Evolutionary conservation across 37 sponge, comb jelly and placozoan genomes (phyloP), one percentile per base, ranked within the genome.

Genomic region (Agelas oroides): DNA sequence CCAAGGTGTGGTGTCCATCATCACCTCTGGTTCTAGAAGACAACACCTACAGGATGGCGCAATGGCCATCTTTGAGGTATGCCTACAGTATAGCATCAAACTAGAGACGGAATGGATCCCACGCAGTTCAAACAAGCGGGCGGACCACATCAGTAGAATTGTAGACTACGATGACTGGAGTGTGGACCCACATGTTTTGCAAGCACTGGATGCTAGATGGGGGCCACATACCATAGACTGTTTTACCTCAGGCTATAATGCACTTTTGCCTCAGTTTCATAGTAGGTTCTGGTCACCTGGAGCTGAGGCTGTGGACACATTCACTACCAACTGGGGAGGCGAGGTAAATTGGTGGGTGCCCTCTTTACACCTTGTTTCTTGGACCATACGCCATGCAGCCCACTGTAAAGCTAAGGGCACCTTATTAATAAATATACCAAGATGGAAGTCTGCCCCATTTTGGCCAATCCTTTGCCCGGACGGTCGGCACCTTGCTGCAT

Each of bases 391-490:
- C 21, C 72, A 71, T 71, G 72, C 72, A 6, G 35, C 53, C 19
- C 59, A n/a, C 8, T 75, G 76, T 34, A 57, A 21, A 53, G 76
- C 59, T 58, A 30, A 18, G 12, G 59, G 76, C 19, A 75, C 76
- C 17, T 34, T 75, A 20, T 33, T 75, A 28, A 32, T n/a, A n/a
- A n/a, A n/a, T n/a, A n/a, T 75, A 36, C 76, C 76, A 56, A 5
- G 13, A 18, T 75, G 76, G 56, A 28, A 55, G 19, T 75, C 76
- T 27, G 76, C 76, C 13, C 76, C 76, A 15, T 75, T 75, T 58
- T 75, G 76, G 76, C 76, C 76, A 13, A 17, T 75, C 1, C 31
- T 75, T 20, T 75, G 76, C 59, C 76, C 58, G 25, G 59, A 55
- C 28, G 58, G 76, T 27, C 21, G 15, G 15, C 24, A 52, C 16